Conservation (phyloP, 2,113 vertebrate species). For the pig (Sus scrofa) region DNA sequence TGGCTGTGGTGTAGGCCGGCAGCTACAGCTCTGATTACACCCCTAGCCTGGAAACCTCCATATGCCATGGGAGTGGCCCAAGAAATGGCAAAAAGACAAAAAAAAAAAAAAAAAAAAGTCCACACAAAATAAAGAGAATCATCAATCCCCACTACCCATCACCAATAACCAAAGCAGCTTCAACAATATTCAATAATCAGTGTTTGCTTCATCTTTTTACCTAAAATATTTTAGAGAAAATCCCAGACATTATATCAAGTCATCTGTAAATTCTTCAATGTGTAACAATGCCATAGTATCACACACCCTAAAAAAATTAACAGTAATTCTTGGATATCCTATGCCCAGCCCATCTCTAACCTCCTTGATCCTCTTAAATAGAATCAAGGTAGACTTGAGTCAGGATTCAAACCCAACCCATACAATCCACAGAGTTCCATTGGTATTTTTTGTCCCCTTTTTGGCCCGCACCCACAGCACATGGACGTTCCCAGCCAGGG, state of each 20-base stretch:
- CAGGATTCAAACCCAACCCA: not conserved
- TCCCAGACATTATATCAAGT: not conserved
- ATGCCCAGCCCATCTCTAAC: not conserved
- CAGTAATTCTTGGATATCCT: not conserved
- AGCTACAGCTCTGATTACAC: too few species aligned
- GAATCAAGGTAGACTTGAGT: not conserved
- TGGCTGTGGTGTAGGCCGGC: too few species aligned
- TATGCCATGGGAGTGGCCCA: too few species aligned
- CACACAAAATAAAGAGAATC: not conserved
- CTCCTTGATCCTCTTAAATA: not conserved
- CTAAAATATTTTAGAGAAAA: conserved; percentile 33
- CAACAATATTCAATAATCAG: not conserved
- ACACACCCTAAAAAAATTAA: not conserved
- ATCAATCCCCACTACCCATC: not conserved
- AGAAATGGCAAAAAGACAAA: too few species aligned
- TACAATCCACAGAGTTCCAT: too few species aligned
- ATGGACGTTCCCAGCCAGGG: too few species aligned
- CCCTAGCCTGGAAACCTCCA: too few species aligned
- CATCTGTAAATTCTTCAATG: not conserved
- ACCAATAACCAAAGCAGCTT: conserved; percentile 14
- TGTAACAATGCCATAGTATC: not conserved
- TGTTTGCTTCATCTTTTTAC: not conserved
- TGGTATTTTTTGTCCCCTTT: too few species aligned
- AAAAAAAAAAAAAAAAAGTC: not conserved
- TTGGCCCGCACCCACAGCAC: too few species aligned